phyloP scores from a whole-genome alignment of 2,797 vertebrate genomes.

The Schizothorax lantsangensis region DNA sequence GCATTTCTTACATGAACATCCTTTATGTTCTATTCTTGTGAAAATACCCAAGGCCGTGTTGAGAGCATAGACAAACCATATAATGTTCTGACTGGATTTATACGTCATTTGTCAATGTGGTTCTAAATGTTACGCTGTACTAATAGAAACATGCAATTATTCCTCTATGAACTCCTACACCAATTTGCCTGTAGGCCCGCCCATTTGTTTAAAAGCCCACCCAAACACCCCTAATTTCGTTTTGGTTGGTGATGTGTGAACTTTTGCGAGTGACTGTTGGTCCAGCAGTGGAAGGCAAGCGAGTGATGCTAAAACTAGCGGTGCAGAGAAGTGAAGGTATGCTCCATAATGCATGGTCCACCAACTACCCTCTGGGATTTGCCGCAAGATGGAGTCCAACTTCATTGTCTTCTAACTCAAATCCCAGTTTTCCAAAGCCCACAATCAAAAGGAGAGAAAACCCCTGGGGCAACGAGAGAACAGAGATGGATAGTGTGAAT shows the following conservation, averaged over 20 bases:
- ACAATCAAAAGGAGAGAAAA: constrained; percentile 46
- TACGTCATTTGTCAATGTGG: neutral
- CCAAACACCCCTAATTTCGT: neutral
- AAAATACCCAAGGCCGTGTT: neutral
- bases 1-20: neutral
- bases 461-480: constrained; percentile 24
- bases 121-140: neutral
- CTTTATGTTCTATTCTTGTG: neutral
- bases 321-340: constrained; percentile 48
- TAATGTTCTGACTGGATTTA: neutral
- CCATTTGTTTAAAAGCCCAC: constrained; percentile 3
- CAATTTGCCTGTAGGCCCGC: neutral
- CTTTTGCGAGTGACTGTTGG: neutral
- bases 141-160: constrained; percentile 3
- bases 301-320: constrained; percentile 27
- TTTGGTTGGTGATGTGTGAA: constrained; percentile 19
- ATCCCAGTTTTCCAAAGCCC: constrained; percentile 54
- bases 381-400: constrained; percentile 31
- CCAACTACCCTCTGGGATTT: constrained; percentile 44
- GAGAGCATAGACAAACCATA: neutral
- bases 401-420: constrained; percentile 40
- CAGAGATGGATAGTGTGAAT: constrained; percentile 43
- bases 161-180: neutral
- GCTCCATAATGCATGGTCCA: constrained; percentile 47
- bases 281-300: neutral